phyloP scores from a whole-genome alignment of 1,140 invertebrate species.

The Glossosoma conforme region DNA sequence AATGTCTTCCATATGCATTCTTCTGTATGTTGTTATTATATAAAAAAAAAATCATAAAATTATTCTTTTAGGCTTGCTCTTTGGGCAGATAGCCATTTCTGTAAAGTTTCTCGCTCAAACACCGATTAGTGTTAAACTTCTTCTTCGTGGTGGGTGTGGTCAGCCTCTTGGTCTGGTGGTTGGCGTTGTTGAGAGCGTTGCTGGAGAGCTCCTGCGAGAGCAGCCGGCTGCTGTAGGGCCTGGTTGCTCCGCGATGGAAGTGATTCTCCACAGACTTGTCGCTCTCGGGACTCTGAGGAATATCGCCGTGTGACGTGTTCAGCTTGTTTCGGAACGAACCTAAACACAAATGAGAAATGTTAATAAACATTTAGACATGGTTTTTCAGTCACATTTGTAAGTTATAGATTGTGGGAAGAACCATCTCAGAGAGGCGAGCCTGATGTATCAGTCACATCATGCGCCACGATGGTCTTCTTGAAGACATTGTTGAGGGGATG shows the following conservation, averaged over 20 bases:
- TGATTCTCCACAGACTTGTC: constrained; percentile 24
- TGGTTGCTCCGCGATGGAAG: neutral
- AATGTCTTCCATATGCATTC: no score
- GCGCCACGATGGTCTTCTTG: no score
- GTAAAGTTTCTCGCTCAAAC: constrained; percentile 7
- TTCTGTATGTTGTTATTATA: no score
- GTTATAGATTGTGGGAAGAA: no score
- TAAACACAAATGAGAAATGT: no score
- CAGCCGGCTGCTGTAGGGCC: neutral
- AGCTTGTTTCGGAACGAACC: constrained; percentile 6
- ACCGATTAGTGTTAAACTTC: neutral
- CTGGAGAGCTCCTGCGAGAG: constrained; percentile 1
- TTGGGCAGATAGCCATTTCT: neutral
- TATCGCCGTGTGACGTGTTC: neutral
- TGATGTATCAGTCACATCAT: no score
- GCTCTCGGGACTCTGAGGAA: constrained; percentile 21
- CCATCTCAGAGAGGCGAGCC: no score
- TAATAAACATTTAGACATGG: constrained; percentile 1
- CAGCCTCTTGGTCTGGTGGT: constrained; percentile 11
- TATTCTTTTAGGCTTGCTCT: constrained; percentile 10
- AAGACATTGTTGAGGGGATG: no score
- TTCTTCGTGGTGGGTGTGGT: neutral
- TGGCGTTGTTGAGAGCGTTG: constrained; percentile 3
- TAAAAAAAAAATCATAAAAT: no score
- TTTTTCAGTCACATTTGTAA: no score